phyloP scores from a whole-genome alignment of 1,140 invertebrate species.

The Armadillidium nasatum region DNA sequence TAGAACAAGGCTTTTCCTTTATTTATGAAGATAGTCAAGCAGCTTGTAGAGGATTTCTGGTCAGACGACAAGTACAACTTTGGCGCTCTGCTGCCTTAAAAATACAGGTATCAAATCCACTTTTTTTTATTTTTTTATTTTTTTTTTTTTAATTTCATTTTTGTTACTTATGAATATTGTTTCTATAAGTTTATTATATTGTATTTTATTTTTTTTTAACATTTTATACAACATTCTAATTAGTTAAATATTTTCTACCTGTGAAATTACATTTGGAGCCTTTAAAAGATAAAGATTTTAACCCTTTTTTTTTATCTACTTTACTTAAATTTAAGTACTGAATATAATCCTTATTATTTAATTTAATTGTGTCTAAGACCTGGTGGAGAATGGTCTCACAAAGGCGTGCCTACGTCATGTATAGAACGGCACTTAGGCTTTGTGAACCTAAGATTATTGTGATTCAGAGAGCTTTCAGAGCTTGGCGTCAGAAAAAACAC shows the following conservation, averaged over 20 bases:
- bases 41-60: not conserved
- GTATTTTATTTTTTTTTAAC: too few species aligned
- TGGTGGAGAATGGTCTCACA: conserved; percentile 61
- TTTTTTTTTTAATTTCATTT: conserved; percentile 48
- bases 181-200: too few species aligned
- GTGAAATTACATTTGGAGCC: too few species aligned
- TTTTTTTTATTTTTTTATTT: conserved; percentile 17
- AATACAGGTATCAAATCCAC: not conserved
- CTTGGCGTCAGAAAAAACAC: conserved; percentile 24
- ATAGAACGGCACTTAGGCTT: conserved; percentile 41
- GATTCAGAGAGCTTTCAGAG: conserved; percentile 28
- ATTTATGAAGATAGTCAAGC: not conserved
- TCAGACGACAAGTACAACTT: not conserved
- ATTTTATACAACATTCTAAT: too few species aligned
- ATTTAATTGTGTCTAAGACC: conserved; percentile 51
- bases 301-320: too few species aligned
- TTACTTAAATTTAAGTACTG: too few species aligned
- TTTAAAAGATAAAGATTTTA: too few species aligned
- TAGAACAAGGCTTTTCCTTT: too few species aligned
- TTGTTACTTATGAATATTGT: too few species aligned
- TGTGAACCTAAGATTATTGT: conserved; percentile 27
- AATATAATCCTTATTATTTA: too few species aligned
- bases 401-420: conserved; percentile 53
- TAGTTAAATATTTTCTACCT: too few species aligned
- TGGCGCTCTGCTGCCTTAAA: not conserved